Percentiles rank a stretch among this genome's conserved stretches.
Conservation (phyloP, 2,113 vertebrate species). For the Climacteris rufus region DNA sequence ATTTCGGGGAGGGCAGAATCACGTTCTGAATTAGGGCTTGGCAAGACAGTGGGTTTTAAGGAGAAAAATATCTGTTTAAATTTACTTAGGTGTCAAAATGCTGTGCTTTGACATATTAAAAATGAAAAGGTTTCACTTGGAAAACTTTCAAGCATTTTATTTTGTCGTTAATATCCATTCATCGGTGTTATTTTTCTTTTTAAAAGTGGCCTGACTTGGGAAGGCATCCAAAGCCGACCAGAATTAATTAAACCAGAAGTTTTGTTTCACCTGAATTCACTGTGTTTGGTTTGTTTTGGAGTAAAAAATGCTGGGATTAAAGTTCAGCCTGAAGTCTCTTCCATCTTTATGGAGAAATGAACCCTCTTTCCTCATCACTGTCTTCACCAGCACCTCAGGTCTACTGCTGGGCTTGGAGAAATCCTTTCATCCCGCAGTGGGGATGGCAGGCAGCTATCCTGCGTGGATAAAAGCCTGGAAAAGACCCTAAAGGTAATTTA, state of each 20-base stretch:
- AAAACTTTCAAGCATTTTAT: neutral
- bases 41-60: neutral
- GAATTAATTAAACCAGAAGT: neutral
- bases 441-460: neutral
- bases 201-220: neutral
- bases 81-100: conserved; percentile 15
- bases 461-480: neutral
- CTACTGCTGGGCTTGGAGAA: neutral
- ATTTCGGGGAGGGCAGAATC: neutral
- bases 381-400: neutral
- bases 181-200: neutral
- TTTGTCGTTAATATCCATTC: neutral
- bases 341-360: neutral
- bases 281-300: neutral
- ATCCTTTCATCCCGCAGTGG: neutral
- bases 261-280: neutral
- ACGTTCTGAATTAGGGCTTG: neutral
- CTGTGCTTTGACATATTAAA: neutral
- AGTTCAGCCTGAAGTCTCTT: too few species aligned
- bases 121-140: neutral
- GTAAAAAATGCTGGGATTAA: too few species aligned
- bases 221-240: neutral
- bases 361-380: neutral
- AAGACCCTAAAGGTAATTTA: neutral
- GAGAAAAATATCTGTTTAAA: neutral